phyloP scores from a whole-genome alignment of 1,140 invertebrate genomes.

The Matsumurasca onukii region DNA sequence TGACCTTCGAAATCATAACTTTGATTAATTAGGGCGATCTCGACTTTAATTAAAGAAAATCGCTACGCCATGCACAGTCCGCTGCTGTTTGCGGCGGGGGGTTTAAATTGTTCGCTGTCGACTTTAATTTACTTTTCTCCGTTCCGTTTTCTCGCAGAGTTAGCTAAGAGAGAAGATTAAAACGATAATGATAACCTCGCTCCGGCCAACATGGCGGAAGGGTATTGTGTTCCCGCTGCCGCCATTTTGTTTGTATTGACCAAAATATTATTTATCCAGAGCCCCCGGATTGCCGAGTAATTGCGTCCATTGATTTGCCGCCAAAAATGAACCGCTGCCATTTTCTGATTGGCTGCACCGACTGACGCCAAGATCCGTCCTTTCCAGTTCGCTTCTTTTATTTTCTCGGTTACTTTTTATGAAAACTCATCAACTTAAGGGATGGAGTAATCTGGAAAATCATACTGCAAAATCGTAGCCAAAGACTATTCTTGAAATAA shows the following conservation, averaged over 20 bases:
- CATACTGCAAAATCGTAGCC: no score
- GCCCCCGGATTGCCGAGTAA: conserved; percentile 6
- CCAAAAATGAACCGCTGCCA: conserved; percentile 15
- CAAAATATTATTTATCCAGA: conserved; percentile 20
- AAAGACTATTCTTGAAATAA: no score
- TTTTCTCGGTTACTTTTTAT: no score
- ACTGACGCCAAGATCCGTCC: not conserved
- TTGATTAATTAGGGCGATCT: conserved; percentile 24
- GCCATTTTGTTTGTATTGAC: conserved; percentile 27
- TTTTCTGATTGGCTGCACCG: conserved; percentile 9
- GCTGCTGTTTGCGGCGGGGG: not conserved
- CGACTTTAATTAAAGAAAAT: conserved; percentile 24
- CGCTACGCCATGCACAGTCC: no score
- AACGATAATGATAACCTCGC: conserved; percentile 26
- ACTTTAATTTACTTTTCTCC: conserved; percentile 14
- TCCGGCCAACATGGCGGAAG: conserved; percentile 18
- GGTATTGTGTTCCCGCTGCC: conserved; percentile 12
- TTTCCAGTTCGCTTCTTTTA: not conserved
- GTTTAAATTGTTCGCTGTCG: not conserved
- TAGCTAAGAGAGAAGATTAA: conserved; percentile 25
- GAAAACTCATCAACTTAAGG: no score
- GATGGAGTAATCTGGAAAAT: no score
- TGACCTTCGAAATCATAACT: conserved; percentile 21
- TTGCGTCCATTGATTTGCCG: conserved; percentile 19
- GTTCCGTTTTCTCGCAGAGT: conserved; percentile 4